Percentiles rank a stretch among this genome's conserved stretches.
phyloP scores from a whole-genome alignment of 2,797 vertebrate genomes.

The Pangasius mekongensis region DNA sequence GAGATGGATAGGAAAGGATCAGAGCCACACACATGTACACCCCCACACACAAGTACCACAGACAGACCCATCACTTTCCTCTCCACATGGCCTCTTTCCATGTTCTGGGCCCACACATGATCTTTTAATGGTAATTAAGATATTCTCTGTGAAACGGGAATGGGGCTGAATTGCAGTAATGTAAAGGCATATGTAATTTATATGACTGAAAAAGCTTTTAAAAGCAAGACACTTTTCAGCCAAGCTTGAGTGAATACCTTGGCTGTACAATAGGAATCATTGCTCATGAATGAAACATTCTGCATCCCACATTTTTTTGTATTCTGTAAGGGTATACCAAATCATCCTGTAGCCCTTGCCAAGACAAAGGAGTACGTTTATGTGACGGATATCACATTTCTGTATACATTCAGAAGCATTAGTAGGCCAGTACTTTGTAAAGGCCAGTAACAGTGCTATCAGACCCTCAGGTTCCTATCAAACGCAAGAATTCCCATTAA shows the following conservation, averaged over 20 bases:
- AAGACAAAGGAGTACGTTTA: not conserved
- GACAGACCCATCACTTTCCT: slow-evolving; percentile 24
- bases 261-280: not conserved
- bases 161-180: not conserved
- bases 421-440: not conserved
- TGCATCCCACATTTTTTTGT: not conserved
- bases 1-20: slow-evolving; percentile 54
- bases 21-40: slow-evolving; percentile 51
- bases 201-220: not conserved
- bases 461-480: not conserved
- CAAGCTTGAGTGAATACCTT: slow-evolving; percentile 12
- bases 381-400: not conserved
- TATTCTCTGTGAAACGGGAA: not conserved
- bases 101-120: slow-evolving; percentile 22
- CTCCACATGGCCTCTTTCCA: not conserved
- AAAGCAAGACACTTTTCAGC: slow-evolving; percentile 4
- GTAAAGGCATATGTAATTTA: slow-evolving; percentile 13
- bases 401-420: slow-evolving; percentile 3
- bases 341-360: not conserved
- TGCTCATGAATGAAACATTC: not conserved
- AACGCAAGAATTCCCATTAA: slow-evolving; percentile 1
- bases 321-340: not conserved
- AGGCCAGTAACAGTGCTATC: not conserved
- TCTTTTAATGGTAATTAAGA: slow-evolving; percentile 27
- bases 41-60: slow-evolving; percentile 27